A percentile compares a stretch with the other conserved stretches of the same genome.
phyloP scores from a whole-genome alignment of 1,140 invertebrate species.

The Hycleus cichorii region DNA sequence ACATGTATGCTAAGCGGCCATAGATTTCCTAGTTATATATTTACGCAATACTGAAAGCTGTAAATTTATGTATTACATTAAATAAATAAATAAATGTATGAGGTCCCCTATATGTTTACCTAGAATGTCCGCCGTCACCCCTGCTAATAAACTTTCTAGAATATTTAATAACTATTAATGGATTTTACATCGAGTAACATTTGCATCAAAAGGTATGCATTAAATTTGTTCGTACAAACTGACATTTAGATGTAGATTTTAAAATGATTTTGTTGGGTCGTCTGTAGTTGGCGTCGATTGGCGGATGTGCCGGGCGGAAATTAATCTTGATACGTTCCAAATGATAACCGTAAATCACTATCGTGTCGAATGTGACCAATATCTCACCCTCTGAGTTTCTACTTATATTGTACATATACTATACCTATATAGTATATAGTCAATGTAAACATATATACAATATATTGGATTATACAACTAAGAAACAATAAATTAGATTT shows the following conservation, averaged over 20 bases:
- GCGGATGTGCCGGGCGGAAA: conserved; percentile 12
- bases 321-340: conserved; percentile 17
- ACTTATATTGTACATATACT: too few species aligned
- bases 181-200: conserved; percentile 22
- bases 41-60: conserved; percentile 23
- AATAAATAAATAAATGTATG: conserved; percentile 29
- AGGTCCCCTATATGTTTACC: conserved; percentile 8
- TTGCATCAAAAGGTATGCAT: conserved; percentile 20
- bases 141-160: conserved; percentile 31
- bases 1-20: conserved; percentile 23
- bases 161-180: conserved; percentile 33
- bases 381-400: conserved; percentile 2
- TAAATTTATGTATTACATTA: conserved; percentile 36
- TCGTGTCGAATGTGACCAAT: conserved; percentile 17
- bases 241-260: conserved; percentile 17
- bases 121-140: conserved; percentile 11
- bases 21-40: conserved; percentile 17
- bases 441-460: too few species aligned
- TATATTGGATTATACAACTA: not conserved
- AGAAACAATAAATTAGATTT: conserved; percentile 13
- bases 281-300: conserved; percentile 9
- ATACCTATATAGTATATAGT: too few species aligned
- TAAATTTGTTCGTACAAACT: conserved; percentile 16
- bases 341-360: conserved; percentile 16
- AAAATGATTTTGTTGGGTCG: conserved; percentile 14